phyloP scores from a whole-genome alignment of 2,113 vertebrate species.

The Phylloscopus whistleri region DNA sequence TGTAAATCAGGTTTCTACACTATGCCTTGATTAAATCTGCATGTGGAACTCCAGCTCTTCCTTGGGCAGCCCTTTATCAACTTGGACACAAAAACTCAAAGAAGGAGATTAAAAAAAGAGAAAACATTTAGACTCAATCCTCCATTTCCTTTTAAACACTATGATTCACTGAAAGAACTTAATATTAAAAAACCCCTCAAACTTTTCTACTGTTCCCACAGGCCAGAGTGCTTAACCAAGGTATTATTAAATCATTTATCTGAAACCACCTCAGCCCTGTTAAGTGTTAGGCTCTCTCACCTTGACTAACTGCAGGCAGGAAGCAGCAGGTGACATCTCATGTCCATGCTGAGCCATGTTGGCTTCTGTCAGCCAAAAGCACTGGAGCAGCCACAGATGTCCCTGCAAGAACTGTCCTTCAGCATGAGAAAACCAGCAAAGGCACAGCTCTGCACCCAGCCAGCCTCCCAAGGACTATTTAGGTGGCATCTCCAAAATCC shows the following conservation, averaged over 20 bases:
- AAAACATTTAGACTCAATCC: not conserved
- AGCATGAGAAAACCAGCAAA: not conserved
- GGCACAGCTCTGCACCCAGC: not conserved
- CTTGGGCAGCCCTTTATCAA: not conserved
- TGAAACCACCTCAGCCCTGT: not conserved
- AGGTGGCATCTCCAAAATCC: not conserved
- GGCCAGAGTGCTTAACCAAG: not conserved
- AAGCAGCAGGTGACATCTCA: not conserved
- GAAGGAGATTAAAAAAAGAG: not conserved
- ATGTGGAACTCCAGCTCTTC: not conserved
- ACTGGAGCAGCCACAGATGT: not conserved
- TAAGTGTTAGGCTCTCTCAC: not conserved
- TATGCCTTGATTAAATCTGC: not conserved
- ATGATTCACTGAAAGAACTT: not conserved
- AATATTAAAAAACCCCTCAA: not conserved
- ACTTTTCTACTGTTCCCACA: not conserved
- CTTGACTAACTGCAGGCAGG: not conserved
- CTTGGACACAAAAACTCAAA: not conserved
- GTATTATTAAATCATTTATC: not conserved
- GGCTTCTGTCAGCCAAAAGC: not conserved
- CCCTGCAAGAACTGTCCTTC: not conserved
- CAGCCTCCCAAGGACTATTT: not conserved
- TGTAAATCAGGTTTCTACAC: not conserved
- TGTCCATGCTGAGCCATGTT: not conserved
- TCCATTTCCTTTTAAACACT: not conserved